Percentiles rank a stretch among this genome's conserved stretches.
These are phyloP conservation scores for Heteromyza rotundicornis DNA, from an alignment of 2,888 invertebrate species.

Conservation along the genomic window DNA sequence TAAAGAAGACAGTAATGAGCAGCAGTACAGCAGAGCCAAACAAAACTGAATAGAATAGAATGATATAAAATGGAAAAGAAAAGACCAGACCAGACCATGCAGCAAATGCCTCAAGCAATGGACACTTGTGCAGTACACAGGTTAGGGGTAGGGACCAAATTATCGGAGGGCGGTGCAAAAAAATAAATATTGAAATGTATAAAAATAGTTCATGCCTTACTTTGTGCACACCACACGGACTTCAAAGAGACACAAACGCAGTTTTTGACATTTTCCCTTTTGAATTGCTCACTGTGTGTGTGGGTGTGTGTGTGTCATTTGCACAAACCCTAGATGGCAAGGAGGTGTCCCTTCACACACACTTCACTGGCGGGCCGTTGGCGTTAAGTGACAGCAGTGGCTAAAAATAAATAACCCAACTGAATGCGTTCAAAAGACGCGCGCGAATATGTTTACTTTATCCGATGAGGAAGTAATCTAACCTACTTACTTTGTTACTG, in stretches of 20 bases:
- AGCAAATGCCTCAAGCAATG: no score
- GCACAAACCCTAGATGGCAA: not conserved
- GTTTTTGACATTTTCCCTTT: no score
- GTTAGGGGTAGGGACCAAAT: no score
- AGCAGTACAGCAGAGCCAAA: no score
- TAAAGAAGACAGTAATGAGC: no score
- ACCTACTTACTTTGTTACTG: slow-evolving; percentile 10
- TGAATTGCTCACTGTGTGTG: not conserved
- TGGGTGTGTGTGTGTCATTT: not conserved
- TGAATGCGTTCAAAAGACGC: not conserved
- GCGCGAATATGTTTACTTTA: not conserved
- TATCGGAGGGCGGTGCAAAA: no score
- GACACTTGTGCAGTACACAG: no score
- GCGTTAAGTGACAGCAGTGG: slow-evolving; percentile 14
- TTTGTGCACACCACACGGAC: not conserved
- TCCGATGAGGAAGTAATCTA: slow-evolving; percentile 18
- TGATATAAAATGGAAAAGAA: no score
- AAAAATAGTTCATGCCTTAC: no score
- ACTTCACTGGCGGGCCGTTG: not conserved
- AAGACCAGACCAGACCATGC: no score
- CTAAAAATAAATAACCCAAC: not conserved
- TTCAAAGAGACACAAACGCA: not conserved
- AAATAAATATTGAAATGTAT: no score
- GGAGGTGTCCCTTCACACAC: not conserved
- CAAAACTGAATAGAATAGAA: no score